phyloP scores from a whole-genome alignment of 2,888 invertebrate genomes.

The Cheilosia vulpina region DNA sequence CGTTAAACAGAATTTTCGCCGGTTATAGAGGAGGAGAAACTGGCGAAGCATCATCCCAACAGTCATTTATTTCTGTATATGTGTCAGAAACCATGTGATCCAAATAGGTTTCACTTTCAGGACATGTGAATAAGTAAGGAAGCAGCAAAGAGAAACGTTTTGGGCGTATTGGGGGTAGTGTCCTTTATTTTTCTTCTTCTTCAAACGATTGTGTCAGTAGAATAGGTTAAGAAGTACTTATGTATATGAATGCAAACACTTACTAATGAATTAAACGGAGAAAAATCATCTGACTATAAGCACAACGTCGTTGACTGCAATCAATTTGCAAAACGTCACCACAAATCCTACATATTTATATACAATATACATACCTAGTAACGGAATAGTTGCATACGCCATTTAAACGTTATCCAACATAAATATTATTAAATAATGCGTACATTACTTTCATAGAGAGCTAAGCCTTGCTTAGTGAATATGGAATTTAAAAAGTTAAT shows the following conservation, averaged over 20 bases:
- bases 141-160: not conserved
- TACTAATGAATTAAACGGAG: not conserved
- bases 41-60: not conserved
- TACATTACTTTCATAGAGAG: no score
- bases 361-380: no score
- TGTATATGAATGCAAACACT: not conserved
- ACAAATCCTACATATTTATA: not conserved
- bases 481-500: no score
- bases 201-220: not conserved
- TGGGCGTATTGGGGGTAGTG: not conserved
- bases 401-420: no score
- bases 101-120: slow-evolving; percentile 4
- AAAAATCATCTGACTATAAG: not conserved
- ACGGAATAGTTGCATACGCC: no score
- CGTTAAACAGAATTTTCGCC: not conserved
- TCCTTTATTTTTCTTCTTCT: not conserved
- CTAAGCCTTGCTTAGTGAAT: no score
- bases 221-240: not conserved
- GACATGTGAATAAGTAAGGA: not conserved
- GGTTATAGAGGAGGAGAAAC: not conserved
- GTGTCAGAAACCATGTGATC: slow-evolving; percentile 6
- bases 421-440: no score
- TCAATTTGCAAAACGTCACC: not conserved
- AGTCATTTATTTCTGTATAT: slow-evolving; percentile 3
- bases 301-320: not conserved